Base-by-base conservation (phyloP, 1,140 invertebrate species). In the Bombus polaris region DNA sequence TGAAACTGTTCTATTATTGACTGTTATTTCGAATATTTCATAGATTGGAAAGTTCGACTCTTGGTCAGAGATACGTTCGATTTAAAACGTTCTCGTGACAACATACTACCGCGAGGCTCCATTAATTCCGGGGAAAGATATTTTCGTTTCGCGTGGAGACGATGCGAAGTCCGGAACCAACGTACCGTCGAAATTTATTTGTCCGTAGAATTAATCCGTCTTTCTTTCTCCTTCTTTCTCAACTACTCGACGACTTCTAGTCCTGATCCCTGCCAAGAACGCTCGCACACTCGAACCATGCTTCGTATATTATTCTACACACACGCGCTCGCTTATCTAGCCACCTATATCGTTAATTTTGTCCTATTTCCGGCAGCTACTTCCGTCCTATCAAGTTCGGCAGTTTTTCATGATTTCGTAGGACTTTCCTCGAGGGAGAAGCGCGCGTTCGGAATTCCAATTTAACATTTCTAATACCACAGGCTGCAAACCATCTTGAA, bases 101-200 rank as follows among this genome's bases (percentile, higher is more conserved):
- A 35, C 9, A 6, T 5, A 39, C 10, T 1, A 15, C 1, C 37
- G 13, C 1, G 25, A 28, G 3, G 35, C 8, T 32, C 66, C 37
- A 39, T 71, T 71, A 71, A 71, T 28, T 71, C 37, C 68, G 12
- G 10, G 68, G 4, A 1, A 71, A 39, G 68, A 39, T 39, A 71
- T 71, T 39, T 74, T 12, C 15, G n/a, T 47, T 32, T 10, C n/a
- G 25, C n/a, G n/a, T 12, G 8, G 72, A 32, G 4, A 42, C 57
- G 73, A 72, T 59, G 59, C n/a, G 44, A 81, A 25, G 59, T 59
- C 65, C 66, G 44, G 62, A 75, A 72, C 8, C 42, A 76, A 82
- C 39, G 42, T 70, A 73, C 44, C 62, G 62, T 79, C 72, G 42
- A 74, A 74, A 74, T 74, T 47, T 74, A 74, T 74, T 32, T 71